Conservation (phyloP, 2,797 vertebrate species). For the Manis javanica region DNA sequence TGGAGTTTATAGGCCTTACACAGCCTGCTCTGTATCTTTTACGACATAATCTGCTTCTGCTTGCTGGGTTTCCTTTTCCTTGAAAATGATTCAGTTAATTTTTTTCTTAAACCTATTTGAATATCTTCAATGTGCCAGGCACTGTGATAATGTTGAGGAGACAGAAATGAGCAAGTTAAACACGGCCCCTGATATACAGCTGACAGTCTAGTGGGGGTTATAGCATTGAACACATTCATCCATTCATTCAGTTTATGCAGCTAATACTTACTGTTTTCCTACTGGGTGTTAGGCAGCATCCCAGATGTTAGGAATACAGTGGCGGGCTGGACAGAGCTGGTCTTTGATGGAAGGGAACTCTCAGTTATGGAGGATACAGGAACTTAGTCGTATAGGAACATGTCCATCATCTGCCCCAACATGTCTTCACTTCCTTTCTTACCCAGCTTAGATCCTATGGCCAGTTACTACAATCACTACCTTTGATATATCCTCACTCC, state of each 20-base stretch:
- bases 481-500: background rate
- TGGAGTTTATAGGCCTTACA: background rate
- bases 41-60: background rate
- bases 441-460: background rate
- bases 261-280: background rate
- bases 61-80: background rate
- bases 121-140: background rate
- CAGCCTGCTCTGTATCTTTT: background rate
- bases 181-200: background rate
- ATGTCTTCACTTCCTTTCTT: background rate
- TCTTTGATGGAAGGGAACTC: background rate
- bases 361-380: background rate
- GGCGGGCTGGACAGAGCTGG: background rate
- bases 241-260: background rate
- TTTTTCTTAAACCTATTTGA: background rate
- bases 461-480: background rate
- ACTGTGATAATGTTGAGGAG: background rate
- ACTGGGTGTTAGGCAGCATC: background rate
- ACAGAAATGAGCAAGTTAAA: background rate
- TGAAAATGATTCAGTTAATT: background rate
- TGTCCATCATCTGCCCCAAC: background rate
- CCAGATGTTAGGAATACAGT: background rate
- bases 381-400: background rate
- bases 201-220: background rate
- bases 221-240: background rate